These are phyloP conservation scores for Rhabdophis nuchalis DNA, from an alignment of 2,797 vertebrate species.

Conservation along the genomic window DNA sequence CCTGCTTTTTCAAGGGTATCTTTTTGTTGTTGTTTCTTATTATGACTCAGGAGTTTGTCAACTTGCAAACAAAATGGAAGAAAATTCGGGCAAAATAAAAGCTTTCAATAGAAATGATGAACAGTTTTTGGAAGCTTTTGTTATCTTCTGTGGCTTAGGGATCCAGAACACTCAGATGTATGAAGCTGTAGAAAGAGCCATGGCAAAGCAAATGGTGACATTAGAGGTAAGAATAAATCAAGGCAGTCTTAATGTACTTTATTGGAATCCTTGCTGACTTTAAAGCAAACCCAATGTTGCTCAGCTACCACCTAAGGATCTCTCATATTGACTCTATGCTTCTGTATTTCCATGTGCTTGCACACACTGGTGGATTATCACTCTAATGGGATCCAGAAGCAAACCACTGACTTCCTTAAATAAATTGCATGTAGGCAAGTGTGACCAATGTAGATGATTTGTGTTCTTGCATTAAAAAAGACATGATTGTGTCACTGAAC, in stretches of 20 bases:
- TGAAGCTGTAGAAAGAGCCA: conserved; percentile 90
- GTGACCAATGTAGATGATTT: background rate
- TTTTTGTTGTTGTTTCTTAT: conserved; percentile 17
- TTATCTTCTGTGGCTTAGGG: conserved; percentile 95
- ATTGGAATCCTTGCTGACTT: conserved; percentile 4
- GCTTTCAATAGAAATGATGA: conserved; percentile 96
- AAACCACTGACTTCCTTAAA: background rate
- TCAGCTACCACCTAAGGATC: background rate
- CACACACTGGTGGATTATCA: conserved; percentile 4
- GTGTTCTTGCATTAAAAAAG: background rate
- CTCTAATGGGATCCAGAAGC: background rate
- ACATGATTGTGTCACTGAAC: conserved; percentile 27
- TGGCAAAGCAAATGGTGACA: conserved; percentile 97
- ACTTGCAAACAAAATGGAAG: conserved; percentile 92
- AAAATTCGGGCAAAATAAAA: conserved; percentile 80
- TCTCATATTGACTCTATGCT: conserved; percentile 19
- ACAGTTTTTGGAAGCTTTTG: conserved; percentile 95
- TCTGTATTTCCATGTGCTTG: conserved; percentile 5
- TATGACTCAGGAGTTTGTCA: conserved; percentile 86
- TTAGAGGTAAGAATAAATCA: conserved; percentile 81
- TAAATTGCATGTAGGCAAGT: background rate
- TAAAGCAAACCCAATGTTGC: conserved; percentile 21
- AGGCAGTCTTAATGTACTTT: conserved; percentile 24
- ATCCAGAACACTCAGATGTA: conserved; percentile 99
- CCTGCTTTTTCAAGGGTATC: conserved; percentile 1